Base-by-base conservation (phyloP, 2,888 invertebrate genomes). In the Dolichomitus sp. region DNA sequence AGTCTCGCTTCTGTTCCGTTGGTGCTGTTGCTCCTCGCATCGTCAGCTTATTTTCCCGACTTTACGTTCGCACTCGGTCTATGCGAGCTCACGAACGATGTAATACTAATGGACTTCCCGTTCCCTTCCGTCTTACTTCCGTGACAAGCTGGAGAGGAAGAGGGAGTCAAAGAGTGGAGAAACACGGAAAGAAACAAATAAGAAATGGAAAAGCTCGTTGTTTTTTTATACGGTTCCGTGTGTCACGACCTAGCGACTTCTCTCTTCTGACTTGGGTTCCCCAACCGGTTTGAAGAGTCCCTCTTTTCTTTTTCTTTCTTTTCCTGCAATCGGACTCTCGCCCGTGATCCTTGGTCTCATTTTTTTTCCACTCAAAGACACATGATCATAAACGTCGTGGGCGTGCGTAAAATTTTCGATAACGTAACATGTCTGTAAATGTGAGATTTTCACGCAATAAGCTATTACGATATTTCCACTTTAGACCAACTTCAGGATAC, bases 211-310 rank as follows among this genome's bases (percentile, higher is more conserved):
- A 19, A 48, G 37, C 37, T 69, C 50, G n/a, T 27, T 19, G 42
- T 54, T 66, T 89, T 89, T 89, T 87, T 87, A 90, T 89, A 90
- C 88, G 88, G 87, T 90, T 90, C 87, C 84, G 85, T 85, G 85
- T 87, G 87, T 77, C 59, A 52, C 30, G 40, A 61, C 40, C 45
- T n/a, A 40, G 59, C n/a, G 27, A 50, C 48, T 48, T 23, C 40
- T 68, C 61, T 30, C 66, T 33, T 19, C 19, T 45, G 57, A 17
- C 75, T 59, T 30, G 65, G 17, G 27, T n/a, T 52, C n/a, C 37
- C 9, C 50, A 54, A 54, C 27, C 54, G n/a, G 54, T 54, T 54
- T 27, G 14, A 54, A 12, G 27, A 27, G 1, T 27, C 27, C n/a
- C 11, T 27, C 11, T 11, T 52, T 54, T 23, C 23, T 52, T 2